Evolutionary conservation across 1,140 invertebrate species (phyloP).

Genomic region (Platyura marginata): DNA sequence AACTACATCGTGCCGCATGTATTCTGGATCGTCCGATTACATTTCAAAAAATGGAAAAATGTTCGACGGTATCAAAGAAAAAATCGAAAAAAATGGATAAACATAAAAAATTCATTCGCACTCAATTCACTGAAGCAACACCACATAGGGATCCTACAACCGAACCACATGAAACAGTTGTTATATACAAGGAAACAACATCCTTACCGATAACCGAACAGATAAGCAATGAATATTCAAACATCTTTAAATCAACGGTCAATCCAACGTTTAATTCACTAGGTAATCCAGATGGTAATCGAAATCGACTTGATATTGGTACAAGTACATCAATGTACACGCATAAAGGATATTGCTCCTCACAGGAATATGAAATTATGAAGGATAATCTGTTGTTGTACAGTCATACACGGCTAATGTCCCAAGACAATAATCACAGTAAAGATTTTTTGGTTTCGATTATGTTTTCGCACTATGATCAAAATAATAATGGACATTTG

Average conservation of each 20-base stretch:
- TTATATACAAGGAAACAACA: not conserved
- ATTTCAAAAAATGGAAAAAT: constrained; percentile 29
- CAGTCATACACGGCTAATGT: constrained; percentile 49
- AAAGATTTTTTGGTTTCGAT: constrained; percentile 56
- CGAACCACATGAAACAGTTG: not conserved
- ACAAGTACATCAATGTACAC: not conserved
- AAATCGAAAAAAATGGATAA: constrained; percentile 4
- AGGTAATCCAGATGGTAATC: not conserved
- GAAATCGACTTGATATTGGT: not conserved
- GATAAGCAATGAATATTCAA: not conserved
- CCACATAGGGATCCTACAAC: not conserved
- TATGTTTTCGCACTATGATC: constrained; percentile 64
- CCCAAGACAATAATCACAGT: constrained; percentile 34
- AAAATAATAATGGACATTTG: constrained; percentile 48
- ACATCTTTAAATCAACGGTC: not conserved
- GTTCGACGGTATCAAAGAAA: constrained; percentile 2
- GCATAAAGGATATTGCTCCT: constrained; percentile 30
- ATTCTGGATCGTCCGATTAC: constrained; percentile 34
- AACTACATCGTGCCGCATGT: constrained; percentile 52
- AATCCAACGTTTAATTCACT: not conserved
- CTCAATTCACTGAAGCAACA: not conserved
- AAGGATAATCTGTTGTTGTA: constrained; percentile 57
- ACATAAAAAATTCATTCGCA: too few relatives aligned
- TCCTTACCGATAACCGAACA: not conserved
- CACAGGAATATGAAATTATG: constrained; percentile 50